phyloP scores from a whole-genome alignment of 2,113 vertebrate species.

The Chamaea fasciata region DNA sequence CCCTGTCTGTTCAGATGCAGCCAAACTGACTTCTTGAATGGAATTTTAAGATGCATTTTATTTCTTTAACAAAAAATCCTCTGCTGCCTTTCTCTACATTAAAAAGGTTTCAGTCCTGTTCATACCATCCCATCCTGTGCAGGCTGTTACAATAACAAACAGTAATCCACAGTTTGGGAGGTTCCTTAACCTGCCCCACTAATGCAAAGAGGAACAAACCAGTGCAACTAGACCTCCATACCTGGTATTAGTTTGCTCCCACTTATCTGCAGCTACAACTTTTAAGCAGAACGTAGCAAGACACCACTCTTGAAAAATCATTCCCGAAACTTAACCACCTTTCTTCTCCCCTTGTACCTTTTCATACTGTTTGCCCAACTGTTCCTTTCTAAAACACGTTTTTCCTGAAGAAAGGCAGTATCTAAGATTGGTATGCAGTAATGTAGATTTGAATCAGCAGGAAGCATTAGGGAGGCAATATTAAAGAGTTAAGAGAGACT shows the following conservation, averaged over 20 bases:
- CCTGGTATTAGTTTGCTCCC: neutral
- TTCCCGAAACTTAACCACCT: neutral
- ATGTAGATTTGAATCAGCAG: neutral
- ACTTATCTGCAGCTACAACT: neutral
- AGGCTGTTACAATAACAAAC: neutral
- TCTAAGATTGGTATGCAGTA: neutral
- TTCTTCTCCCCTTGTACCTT: neutral
- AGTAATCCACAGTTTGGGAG: neutral
- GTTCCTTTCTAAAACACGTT: neutral
- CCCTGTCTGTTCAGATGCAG: neutral
- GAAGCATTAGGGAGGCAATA: slow-evolving; percentile 1
- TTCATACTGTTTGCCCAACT: neutral
- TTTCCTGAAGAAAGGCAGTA: neutral
- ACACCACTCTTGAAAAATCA: neutral
- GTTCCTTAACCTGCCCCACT: neutral
- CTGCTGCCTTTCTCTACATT: neutral
- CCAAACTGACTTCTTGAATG: neutral
- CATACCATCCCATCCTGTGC: neutral
- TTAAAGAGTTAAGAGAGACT: neutral
- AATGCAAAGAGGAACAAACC: neutral
- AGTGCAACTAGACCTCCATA: neutral
- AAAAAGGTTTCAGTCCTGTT: neutral
- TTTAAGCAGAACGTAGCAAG: neutral
- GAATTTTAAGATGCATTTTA: neutral
- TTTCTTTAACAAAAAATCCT: neutral